Evolutionary conservation across 2,113 vertebrate species (phyloP).

Genomic region (Jacana jacana): DNA sequence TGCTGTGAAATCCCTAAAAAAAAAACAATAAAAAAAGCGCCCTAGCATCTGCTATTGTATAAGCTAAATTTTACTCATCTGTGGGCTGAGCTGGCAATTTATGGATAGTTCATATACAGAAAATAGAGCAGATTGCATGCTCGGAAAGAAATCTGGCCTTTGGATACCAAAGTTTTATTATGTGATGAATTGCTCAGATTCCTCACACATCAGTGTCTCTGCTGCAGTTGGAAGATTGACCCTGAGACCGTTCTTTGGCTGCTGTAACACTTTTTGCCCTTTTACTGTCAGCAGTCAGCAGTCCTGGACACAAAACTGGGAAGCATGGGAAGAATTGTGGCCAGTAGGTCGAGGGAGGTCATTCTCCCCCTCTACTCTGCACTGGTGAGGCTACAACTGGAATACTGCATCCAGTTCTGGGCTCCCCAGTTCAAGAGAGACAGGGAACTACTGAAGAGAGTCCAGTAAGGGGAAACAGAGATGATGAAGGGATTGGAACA

Average conservation of each 20-base stretch:
- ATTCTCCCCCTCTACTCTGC: too few species aligned
- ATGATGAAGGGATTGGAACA: too few species aligned
- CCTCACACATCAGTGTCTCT: not conserved
- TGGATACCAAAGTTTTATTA: not conserved
- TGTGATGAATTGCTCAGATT: not conserved
- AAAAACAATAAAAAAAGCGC: not conserved
- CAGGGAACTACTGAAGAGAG: too few species aligned
- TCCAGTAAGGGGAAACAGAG: too few species aligned
- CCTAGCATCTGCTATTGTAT: constrained; percentile 19
- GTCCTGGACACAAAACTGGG: not conserved
- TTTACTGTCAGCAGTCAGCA: not conserved
- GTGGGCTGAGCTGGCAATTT: constrained; percentile 36
- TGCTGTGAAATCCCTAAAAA: constrained; percentile 13
- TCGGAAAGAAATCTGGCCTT: not conserved
- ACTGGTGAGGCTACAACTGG: too few species aligned
- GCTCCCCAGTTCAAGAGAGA: too few species aligned
- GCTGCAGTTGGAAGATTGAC: not conserved
- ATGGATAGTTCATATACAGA: not conserved
- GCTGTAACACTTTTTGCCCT: not conserved
- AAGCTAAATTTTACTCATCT: constrained; percentile 30
- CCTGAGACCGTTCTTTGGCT: not conserved
- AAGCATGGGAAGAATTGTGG: not conserved
- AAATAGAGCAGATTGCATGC: not conserved
- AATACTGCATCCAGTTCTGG: too few species aligned
- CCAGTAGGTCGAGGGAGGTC: too few species aligned